phyloP scores from a whole-genome alignment of 2,797 vertebrate species.

The Chiloscyllium punctatum region DNA sequence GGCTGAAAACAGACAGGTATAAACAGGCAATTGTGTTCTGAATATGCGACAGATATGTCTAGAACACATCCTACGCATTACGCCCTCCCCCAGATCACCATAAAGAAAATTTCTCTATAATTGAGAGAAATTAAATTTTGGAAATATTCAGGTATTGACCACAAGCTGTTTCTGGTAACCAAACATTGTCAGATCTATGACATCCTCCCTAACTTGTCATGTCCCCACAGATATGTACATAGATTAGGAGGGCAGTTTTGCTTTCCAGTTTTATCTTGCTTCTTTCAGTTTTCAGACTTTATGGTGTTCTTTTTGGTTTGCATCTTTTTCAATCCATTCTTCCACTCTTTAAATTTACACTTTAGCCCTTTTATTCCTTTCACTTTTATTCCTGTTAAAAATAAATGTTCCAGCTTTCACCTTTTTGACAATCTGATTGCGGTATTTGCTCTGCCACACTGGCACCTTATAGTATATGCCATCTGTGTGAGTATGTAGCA shows the following conservation, averaged over 20 bases:
- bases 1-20: neutral
- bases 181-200: neutral
- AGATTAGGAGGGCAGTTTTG: neutral
- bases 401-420: neutral
- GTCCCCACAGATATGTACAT: neutral
- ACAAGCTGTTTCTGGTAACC: neutral
- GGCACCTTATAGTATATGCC: too few relatives aligned
- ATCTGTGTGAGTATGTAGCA: too few relatives aligned
- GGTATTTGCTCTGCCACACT: too few relatives aligned
- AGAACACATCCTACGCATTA: conserved; percentile 10
- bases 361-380: neutral
- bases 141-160: neutral
- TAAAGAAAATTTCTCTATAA: neutral
- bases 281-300: neutral
- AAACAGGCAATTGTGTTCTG: neutral
- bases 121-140: neutral
- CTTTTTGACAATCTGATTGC: neutral
- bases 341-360: neutral
- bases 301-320: neutral
- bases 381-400: neutral
- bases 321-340: neutral
- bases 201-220: neutral
- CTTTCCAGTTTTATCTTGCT: neutral
- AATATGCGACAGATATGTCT: neutral
- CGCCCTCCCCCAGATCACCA: too few relatives aligned